phyloP scores from a whole-genome alignment of 2,888 invertebrate species.

The Cephalotes varians region DNA sequence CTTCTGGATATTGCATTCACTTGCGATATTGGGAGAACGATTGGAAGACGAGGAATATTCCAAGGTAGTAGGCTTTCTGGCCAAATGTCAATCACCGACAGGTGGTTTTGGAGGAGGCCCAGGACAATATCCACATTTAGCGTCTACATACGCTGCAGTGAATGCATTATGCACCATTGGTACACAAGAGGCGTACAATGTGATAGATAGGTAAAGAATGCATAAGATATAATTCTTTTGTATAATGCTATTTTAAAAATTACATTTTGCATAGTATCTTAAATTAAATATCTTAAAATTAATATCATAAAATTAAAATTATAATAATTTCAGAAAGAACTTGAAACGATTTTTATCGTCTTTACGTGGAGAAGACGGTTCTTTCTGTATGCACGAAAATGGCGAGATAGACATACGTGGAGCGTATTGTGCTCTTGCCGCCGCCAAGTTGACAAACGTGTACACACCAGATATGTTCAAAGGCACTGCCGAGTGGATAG shows the following conservation, averaged over 20 bases:
- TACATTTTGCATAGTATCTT: neutral
- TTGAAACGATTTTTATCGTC: conserved; percentile 93
- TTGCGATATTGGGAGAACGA: conserved; percentile 91
- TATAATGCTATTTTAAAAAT: neutral
- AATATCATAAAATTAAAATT: conserved; percentile 12
- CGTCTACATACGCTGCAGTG: conserved; percentile 98
- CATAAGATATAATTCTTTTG: neutral
- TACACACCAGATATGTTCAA: conserved; percentile 92
- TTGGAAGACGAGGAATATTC: conserved; percentile 87
- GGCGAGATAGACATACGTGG: conserved; percentile 98
- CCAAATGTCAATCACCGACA: conserved; percentile 91
- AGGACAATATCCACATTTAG: conserved; percentile 96
- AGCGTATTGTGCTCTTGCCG: conserved; percentile 97
- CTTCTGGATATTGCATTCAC: conserved; percentile 98
- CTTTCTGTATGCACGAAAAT: conserved; percentile 95
- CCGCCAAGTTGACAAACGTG: conserved; percentile 94
- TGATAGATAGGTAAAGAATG: conserved; percentile 94
- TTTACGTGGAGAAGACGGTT: conserved; percentile 94
- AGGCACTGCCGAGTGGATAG: conserved; percentile 96
- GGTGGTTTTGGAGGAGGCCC: conserved; percentile 99
- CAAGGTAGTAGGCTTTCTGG: conserved; percentile 88
- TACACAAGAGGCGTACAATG: conserved; percentile 93
- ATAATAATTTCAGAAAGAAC: conserved; percentile 86
- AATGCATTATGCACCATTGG: conserved; percentile 97
- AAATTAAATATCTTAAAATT: too few species aligned